Percentiles rank a stretch among this genome's conserved stretches.
Evolutionary conservation across 2,888 invertebrate species (phyloP).

Genomic region (Myathropa florea): DNA sequence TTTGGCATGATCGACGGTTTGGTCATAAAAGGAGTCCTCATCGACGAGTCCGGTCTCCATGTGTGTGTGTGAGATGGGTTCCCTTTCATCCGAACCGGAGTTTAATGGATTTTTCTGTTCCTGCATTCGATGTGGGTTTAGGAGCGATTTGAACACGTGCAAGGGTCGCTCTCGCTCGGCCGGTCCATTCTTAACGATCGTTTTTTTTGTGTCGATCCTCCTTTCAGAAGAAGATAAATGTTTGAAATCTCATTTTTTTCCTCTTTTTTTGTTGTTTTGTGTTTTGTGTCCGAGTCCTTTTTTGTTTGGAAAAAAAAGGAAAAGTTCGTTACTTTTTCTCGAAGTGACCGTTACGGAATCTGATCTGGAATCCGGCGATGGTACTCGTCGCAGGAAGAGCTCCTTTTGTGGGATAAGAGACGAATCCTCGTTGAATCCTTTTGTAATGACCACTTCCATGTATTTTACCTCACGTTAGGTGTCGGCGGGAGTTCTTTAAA

Average conservation of each 20-base stretch:
- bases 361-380: constrained; percentile 3
- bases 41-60: constrained; percentile 9
- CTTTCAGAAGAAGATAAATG: constrained; percentile 50
- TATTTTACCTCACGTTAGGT: constrained; percentile 33
- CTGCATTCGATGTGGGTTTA: constrained; percentile 54
- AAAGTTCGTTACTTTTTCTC: constrained; percentile 57
- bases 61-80: too few relatives aligned
- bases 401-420: neutral
- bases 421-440: constrained; percentile 36
- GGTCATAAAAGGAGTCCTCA: neutral
- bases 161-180: constrained; percentile 51
- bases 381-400: neutral
- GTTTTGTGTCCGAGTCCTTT: constrained; percentile 57
- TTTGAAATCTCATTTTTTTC: constrained; percentile 1
- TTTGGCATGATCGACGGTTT: constrained; percentile 57
- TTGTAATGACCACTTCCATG: constrained; percentile 47
- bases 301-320: constrained; percentile 34
- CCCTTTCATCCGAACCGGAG: constrained; percentile 51
- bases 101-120: constrained; percentile 68
- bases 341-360: constrained; percentile 56
- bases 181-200: constrained; percentile 3
- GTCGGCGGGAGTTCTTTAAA: constrained; percentile 5
- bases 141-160: constrained; percentile 69
- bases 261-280: constrained; percentile 27
- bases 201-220: constrained; percentile 23